Conservation (phyloP, 2,797 vertebrate genomes). For the Arnoldichthys spilopterus region DNA sequence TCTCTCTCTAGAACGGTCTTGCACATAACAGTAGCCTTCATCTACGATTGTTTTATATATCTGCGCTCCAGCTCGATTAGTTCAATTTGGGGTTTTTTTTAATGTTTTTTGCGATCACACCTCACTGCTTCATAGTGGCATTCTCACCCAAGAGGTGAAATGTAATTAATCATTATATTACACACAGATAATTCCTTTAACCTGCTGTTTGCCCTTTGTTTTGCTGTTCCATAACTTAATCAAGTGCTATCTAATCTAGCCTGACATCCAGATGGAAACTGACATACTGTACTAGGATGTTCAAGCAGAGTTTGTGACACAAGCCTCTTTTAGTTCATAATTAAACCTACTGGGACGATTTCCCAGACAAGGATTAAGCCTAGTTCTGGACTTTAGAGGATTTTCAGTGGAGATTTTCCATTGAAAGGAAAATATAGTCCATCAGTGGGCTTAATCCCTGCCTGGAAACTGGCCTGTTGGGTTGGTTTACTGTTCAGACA, state of each 20-base stretch:
- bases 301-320: background rate
- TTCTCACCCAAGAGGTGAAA: slow-evolving; percentile 16
- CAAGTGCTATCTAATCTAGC: slow-evolving; percentile 41
- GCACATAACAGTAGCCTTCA: slow-evolving; percentile 44
- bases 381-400: no score
- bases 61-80: slow-evolving; percentile 29
- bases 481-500: background rate
- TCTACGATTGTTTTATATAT: slow-evolving; percentile 49
- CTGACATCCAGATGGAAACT: slow-evolving; percentile 15
- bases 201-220: slow-evolving; percentile 46
- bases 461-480: background rate
- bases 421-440: no score
- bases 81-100: slow-evolving; percentile 31
- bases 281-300: background rate
- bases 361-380: no score
- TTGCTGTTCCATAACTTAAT: slow-evolving; percentile 37
- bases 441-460: background rate
- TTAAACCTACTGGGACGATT: background rate
- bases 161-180: slow-evolving; percentile 30
- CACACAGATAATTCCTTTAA: slow-evolving; percentile 39
- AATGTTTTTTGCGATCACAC: slow-evolving; percentile 28
- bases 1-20: slow-evolving; percentile 37
- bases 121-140: slow-evolving; percentile 44
- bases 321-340: background rate
- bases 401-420: no score